Evolutionary conservation across 2,888 invertebrate species (phyloP), one percentile per base, ranked within the genome.

Genomic region (Epirrhoe tristata): DNA sequence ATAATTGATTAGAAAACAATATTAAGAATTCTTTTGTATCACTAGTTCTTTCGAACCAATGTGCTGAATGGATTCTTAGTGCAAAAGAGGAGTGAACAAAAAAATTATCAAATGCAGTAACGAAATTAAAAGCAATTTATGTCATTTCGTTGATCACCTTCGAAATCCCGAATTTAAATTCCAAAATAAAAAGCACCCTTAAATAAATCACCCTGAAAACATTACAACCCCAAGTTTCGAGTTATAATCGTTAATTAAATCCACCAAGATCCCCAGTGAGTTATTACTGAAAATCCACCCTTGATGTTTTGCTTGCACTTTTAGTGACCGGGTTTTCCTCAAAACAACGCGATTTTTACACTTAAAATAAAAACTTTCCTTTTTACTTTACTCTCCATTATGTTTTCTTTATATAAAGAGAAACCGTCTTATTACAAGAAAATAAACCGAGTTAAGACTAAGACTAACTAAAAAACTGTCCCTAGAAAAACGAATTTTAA

Each of bases 211-310:
- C 63, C 59, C 65, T 66, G 70, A 76, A 78, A 77, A 78, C 78
- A 79, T 73, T 74, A 74, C 74, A 74, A 70, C 75, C 77, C 75
- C 74, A 82, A 81, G 75, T 82, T 84, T 81, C 69, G 73, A 83
- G 75, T 82, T 83, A 82, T 85, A 84, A 84, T 84, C 84, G 82
- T 83, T 86, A 85, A 85, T 86, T 86, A 85, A 86, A 83, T 74
- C 75, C 79, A 81, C 80, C 72, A 72, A 73, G 77, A 79, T 81
- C 80, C 79, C 82, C 66, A 63, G 77, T 84, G 81, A 85, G 75
- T 80, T 85, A 85, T 85, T 70, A 75, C 79, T 71, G 73, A 75
- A 78, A 76, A 76, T 74, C 72, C 76, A 77, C 78, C 77, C 80
- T 77, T 63, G 72, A 68, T 66, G 71, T 67, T 60, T 60, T 62